Evolutionary conservation across 53 echinoderm and acorn worm species (phyloP).

Genomic region (Hippasteria phrygiana): DNA sequence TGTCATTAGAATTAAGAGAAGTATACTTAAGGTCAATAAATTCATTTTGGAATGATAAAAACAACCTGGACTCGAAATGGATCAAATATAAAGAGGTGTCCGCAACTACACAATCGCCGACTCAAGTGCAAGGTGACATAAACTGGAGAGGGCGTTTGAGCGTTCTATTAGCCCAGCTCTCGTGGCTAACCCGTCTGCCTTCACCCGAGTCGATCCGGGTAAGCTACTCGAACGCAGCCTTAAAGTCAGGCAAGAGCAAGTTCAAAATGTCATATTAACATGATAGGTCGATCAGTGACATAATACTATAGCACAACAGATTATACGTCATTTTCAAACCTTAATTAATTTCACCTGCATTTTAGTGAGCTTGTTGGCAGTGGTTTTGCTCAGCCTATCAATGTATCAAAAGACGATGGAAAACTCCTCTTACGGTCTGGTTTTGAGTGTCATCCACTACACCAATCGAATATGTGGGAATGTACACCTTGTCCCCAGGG

Average conservation of each 20-base stretch:
- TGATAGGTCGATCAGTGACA: neutral
- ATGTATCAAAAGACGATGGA: neutral
- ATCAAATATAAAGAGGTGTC: too few relatives aligned
- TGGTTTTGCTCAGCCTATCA: constrained; percentile 3
- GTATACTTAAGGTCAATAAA: too few relatives aligned
- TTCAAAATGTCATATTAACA: neutral
- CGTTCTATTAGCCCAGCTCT: too few relatives aligned
- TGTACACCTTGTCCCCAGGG: constrained; percentile 46
- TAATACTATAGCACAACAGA: neutral
- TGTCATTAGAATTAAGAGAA: too few relatives aligned
- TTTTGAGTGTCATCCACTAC: neutral
- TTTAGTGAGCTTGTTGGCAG: constrained; percentile 17
- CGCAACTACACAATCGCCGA: too few relatives aligned
- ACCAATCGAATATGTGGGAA: neutral
- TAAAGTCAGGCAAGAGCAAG: neutral
- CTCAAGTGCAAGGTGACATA: too few relatives aligned
- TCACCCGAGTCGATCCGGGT: too few relatives aligned
- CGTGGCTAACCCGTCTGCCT: too few relatives aligned
- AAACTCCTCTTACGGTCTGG: neutral
- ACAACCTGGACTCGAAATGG: too few relatives aligned
- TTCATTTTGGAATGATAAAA: too few relatives aligned
- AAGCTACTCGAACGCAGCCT: too few relatives aligned
- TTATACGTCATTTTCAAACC: neutral
- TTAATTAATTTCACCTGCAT: neutral
- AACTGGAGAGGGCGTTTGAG: too few relatives aligned